Evolutionary conservation across 2,113 vertebrate species (phyloP).

Genomic region (Psephotus haematonotus): DNA sequence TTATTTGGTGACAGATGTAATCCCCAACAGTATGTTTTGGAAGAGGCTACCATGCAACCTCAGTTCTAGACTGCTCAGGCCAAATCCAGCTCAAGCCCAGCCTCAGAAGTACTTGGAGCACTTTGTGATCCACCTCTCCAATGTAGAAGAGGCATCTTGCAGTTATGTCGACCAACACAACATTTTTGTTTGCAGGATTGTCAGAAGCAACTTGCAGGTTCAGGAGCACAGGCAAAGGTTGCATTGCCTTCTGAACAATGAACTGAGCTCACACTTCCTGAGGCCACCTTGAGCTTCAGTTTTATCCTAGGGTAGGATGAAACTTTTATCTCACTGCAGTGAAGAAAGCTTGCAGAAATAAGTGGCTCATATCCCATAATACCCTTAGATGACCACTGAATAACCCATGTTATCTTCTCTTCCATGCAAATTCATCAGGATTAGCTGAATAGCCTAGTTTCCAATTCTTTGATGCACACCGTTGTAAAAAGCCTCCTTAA

Average conservation of each 20-base stretch:
- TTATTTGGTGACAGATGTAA: neutral
- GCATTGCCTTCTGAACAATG: neutral
- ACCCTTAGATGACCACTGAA: neutral
- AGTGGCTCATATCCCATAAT: neutral
- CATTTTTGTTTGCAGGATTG: fast-evolving
- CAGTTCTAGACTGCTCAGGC: neutral
- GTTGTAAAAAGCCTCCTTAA: neutral
- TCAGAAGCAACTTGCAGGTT: neutral
- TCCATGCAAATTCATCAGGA: neutral
- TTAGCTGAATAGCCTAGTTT: neutral
- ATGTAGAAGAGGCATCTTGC: neutral
- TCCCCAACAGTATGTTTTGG: neutral
- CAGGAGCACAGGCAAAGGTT: neutral
- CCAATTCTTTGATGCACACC: neutral
- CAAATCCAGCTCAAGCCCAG: neutral
- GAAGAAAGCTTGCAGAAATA: neutral
- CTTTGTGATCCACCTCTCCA: fast-evolving
- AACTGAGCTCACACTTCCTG: neutral
- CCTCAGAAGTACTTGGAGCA: neutral
- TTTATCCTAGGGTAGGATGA: neutral
- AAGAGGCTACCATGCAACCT: neutral
- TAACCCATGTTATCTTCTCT: neutral
- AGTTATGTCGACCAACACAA: fast-evolving
- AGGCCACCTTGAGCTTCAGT: neutral
- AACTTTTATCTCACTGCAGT: neutral